Base-by-base conservation (phyloP, 1,140 invertebrate genomes). In the Trichomalopsis sarcophagae region DNA sequence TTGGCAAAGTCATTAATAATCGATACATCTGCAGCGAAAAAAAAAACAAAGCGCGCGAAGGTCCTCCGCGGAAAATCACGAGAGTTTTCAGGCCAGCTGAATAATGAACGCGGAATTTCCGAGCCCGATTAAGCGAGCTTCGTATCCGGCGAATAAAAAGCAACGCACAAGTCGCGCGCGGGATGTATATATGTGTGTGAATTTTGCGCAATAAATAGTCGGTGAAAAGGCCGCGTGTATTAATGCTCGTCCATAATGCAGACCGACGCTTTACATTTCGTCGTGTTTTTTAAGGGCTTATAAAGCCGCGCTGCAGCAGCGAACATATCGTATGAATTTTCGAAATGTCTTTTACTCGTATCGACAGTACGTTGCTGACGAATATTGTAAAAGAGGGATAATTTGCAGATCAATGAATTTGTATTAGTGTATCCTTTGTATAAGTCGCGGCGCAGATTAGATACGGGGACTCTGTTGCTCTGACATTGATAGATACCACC, bases 61-160 rank as follows among this genome's bases (percentile, higher is more conserved):
- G 68, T 71, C 68, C 23, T 71, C 13, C n/a, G 17, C 55, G 68
- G 9, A 30, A 71, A 30, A 71, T 30, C 68, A 71, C 68, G 68
- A 7, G 27, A 71, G 68, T 71, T 71, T 71, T 71, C 68, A 33
- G 68, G 27, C 68, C 68, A 71, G 9, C 68, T 71, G 27, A 71
- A 71, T 71, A 71, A 71, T 71, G 27, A 30, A 71, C 23, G 23
- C 14, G 27, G 68, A n/a, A 71, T 71, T 71, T 71, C 27, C 68
- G 30, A 71, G 68, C 21, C 68, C 30, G 68, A 71, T 71, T 71
- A 30, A 71, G 68, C 66, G 66, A 33, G 30, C 68, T 71, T 17
- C 14, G 68, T n/a, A 2, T 27, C 27, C 27, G 27, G 27, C 27
- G 30, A 71, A 33, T 71, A 71, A 71, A 71, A 71, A 71, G 68